Conservation (phyloP, 2,888 invertebrate genomes). For the Charanyca ferruginea region DNA sequence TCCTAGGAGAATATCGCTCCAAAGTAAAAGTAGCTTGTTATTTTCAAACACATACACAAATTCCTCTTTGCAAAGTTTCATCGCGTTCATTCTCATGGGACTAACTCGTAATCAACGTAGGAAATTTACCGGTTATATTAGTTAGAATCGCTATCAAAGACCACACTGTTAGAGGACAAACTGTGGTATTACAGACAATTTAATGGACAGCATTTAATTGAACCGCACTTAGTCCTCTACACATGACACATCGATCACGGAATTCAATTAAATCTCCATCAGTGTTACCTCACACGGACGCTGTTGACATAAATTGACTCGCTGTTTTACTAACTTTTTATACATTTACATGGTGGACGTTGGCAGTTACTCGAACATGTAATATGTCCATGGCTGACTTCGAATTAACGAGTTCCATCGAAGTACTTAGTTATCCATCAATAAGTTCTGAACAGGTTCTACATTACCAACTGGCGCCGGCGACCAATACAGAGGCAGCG, state of each 20-base stretch:
- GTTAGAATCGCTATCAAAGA: slow-evolving; percentile 32
- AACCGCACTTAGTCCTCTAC: slow-evolving; percentile 38
- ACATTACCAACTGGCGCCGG: slow-evolving; percentile 42
- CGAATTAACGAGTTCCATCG: slow-evolving; percentile 41
- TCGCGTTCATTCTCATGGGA: slow-evolving; percentile 45
- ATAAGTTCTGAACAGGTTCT: slow-evolving; percentile 49
- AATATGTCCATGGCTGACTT: slow-evolving; percentile 68
- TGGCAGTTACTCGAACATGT: slow-evolving; percentile 71
- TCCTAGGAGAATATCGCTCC: slow-evolving; percentile 25
- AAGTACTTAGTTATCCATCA: slow-evolving; percentile 42
- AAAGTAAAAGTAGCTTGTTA: slow-evolving; percentile 36
- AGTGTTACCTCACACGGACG: slow-evolving; percentile 69
- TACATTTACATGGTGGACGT: slow-evolving; percentile 54
- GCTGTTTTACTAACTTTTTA: slow-evolving; percentile 54
- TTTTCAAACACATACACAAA: slow-evolving; percentile 34
- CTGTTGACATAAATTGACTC: slow-evolving; percentile 73
- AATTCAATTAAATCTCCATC: slow-evolving; percentile 74
- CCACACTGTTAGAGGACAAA: slow-evolving; percentile 31
- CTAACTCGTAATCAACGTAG: slow-evolving; percentile 22
- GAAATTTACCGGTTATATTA: slow-evolving; percentile 28
- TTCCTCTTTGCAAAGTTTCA: slow-evolving; percentile 38
- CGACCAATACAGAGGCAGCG: slow-evolving; percentile 45
- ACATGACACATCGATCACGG: slow-evolving; percentile 56
- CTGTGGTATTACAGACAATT: slow-evolving; percentile 41
- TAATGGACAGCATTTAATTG: slow-evolving; percentile 51